phyloP scores from a whole-genome alignment of 2,888 invertebrate genomes.

The Philaethria dido region DNA sequence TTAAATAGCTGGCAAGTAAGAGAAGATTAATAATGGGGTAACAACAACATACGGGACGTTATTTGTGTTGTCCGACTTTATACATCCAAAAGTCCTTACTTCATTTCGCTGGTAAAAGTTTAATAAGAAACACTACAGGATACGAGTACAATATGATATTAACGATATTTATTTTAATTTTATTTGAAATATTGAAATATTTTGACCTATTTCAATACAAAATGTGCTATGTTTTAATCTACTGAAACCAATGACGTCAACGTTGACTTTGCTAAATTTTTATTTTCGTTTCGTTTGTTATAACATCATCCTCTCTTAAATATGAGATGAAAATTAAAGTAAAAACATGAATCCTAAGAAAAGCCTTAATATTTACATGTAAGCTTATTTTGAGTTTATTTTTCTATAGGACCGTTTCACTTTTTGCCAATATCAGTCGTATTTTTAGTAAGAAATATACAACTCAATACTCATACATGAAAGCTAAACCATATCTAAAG shows the following conservation, averaged over 20 bases:
- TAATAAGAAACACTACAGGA: neutral
- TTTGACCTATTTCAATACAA: no score
- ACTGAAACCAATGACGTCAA: no score
- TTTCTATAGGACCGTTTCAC: neutral
- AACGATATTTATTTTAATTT: no score
- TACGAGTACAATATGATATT: neutral
- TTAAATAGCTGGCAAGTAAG: slow-evolving; percentile 10
- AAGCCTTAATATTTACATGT: no score
- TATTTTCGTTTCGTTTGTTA: no score
- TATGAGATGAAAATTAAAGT: no score
- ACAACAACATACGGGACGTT: neutral
- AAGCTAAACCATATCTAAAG: slow-evolving; percentile 21
- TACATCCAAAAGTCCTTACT: slow-evolving; percentile 1
- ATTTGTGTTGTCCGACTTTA: neutral
- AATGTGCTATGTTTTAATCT: no score
- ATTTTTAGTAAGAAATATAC: slow-evolving; percentile 8
- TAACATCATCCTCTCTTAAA: no score
- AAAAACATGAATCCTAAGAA: no score
- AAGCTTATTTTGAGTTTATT: neutral
- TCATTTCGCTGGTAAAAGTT: neutral
- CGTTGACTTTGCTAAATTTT: no score
- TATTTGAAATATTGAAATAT: no score
- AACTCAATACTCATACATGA: slow-evolving; percentile 16
- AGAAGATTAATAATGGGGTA: slow-evolving; percentile 13
- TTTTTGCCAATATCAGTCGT: neutral